Evolutionary conservation across 1,140 invertebrate genomes (phyloP), one percentile per base, ranked within the genome.

Genomic region (Druon quercuslanigerum): DNA sequence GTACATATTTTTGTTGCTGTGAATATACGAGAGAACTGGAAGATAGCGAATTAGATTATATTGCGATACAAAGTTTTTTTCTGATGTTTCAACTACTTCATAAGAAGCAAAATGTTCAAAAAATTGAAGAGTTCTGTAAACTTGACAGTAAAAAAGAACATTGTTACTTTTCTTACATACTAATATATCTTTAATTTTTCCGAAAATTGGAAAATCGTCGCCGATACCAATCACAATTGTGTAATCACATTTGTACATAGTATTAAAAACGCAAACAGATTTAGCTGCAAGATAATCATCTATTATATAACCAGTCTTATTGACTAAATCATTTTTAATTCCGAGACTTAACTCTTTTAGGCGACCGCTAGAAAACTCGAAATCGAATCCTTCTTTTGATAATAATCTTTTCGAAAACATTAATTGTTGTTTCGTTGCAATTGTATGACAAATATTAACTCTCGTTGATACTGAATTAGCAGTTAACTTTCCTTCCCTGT

Each of bases 401-500:
- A 57, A 8, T 20, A 57, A 57, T 25, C 19, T 57, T 13, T 57
- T 57, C 9, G 20, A 20, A 20, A 57, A 9, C 56, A 20, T 57
- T 57, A 57, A 4, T 57, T 57, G 56, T 12, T 57, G 56, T 4
- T 57, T 57, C 8, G 52, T 50, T 1, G 71, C 17, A n/a, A 72
- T 50, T 9, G 71, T 72, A 25, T 25, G 51, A 25, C 50, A 72
- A 72, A 72, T 72, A 7, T 72, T 72, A 19, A 52, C 13, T 17
- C 71, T 51, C 19, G n/a, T 52, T 16, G 14, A 7, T 0, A 51
- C 46, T 4, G 19, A 25, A 50, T 5, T 20, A 13, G 50, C 40
- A 72, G 71, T 72, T 51, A 72, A 51, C 51, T 72, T 72, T 25
- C 20, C 46, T 51, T 72, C 71, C 25, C n/a, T 19, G 0, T 50